Conservation (phyloP, 2,797 vertebrate species). For the Hafferia zeledoni region DNA sequence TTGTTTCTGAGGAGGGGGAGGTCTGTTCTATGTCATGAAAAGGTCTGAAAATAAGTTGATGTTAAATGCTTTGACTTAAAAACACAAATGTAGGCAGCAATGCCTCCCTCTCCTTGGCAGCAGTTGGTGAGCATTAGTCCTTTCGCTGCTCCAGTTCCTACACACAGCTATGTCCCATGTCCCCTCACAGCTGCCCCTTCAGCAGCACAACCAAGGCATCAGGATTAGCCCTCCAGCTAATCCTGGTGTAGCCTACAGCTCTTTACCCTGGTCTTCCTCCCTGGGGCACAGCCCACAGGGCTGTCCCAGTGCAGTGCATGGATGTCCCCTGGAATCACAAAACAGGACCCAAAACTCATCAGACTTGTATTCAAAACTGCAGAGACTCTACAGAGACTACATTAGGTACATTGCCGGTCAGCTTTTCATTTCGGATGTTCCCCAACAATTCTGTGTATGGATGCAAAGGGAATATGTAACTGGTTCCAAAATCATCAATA, state of each 20-base stretch:
- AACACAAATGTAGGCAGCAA: not conserved
- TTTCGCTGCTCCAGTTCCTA: not conserved
- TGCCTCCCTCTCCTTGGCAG: not conserved
- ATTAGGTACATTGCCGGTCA: not conserved
- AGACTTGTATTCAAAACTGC: not conserved
- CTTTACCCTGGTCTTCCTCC: not conserved
- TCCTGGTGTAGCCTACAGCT: not conserved
- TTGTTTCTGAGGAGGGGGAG: not conserved
- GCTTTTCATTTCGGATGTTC: not conserved
- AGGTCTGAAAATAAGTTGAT: not conserved
- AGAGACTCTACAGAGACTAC: not conserved
- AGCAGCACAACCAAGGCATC: not conserved
- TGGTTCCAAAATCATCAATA: not conserved
- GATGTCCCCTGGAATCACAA: not conserved
- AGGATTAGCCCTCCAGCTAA: not conserved
- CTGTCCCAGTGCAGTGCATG: not conserved
- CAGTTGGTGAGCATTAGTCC: not conserved
- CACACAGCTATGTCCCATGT: accelerated
- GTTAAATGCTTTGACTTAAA: not conserved
- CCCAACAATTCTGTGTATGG: not conserved
- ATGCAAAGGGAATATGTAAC: not conserved
- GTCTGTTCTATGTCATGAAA: not conserved
- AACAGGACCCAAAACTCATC: not conserved
- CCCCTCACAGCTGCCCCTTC: not conserved
- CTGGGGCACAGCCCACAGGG: not conserved